Evolutionary conservation across 2,888 invertebrate species (phyloP), one percentile per base, ranked within the genome.

Genomic region (Tachina lurida): DNA sequence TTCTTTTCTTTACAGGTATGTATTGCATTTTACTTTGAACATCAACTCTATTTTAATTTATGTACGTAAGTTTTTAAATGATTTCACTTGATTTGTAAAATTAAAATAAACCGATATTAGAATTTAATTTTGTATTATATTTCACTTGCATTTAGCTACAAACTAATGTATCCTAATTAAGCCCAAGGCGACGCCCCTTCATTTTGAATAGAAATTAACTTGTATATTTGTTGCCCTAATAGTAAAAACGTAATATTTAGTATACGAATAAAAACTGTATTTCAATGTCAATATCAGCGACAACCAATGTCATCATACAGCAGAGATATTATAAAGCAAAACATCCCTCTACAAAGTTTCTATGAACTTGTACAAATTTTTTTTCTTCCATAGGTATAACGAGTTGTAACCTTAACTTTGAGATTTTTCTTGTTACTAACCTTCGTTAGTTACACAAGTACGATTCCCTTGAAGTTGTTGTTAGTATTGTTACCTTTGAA

Each of bases 1-100:
- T 47, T 77, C 52, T 70, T 82, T 60, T 74, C 56, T 45, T 85
- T 85, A 1, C 70, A 85, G 85, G 85, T 85, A 85, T 60, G 85
- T 85, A 74, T 43, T 41, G 9, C 58, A 63, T 39, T 71, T 19
- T 17, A 39, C 49, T 45, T 63, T 43, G 1, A 39, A 49, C 19
- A 31, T 15, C 31, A 0, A 17, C 22, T 39, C 7, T 3, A 22
- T 12, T 56, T 43, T 19, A 17, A 39, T 13, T 52, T 10, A 15
- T 60, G 77, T 10, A 15, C 54, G 77, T 84, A 74, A 84, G 83
- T 82, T 56, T 19, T 22, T 52, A 31, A 31, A 31, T 31, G 31
- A 31, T 31, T 31, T 31, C 31, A 5, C 31, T 31, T 31, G 31
- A 31, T 31, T 31, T 31, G 31, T 31, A 31, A 31, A 31, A 2